Conservation (phyloP, 2,888 invertebrate species). For the Dorcus parallelipipedus region DNA sequence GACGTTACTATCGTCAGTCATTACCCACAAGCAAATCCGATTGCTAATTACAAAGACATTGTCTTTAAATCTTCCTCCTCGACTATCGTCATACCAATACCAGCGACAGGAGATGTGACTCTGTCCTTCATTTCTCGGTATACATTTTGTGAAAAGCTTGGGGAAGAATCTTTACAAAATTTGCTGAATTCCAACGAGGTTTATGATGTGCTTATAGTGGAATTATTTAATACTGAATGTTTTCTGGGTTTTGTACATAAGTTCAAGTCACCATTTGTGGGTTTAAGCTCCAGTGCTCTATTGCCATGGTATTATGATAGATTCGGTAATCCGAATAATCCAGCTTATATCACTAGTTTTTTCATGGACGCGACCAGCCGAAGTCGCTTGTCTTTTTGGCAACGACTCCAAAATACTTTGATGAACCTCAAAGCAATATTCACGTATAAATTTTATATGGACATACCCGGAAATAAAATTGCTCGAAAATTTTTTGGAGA, state of each 20-base stretch:
- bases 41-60: constrained; percentile 59
- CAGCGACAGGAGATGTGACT: not conserved
- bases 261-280: constrained; percentile 56
- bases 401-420: not conserved
- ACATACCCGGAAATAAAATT: not conserved
- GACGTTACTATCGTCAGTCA: constrained; percentile 65
- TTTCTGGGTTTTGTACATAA: constrained; percentile 58
- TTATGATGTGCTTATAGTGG: not conserved
- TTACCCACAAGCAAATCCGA: constrained; percentile 53
- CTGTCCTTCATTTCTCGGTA: not conserved
- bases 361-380: constrained; percentile 31
- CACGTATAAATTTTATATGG: not conserved
- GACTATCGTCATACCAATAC: not conserved
- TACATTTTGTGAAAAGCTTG: no score
- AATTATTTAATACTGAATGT: constrained; percentile 57
- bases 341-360: constrained; percentile 57
- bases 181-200: not conserved
- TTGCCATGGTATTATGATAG: constrained; percentile 58
- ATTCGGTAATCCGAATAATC: constrained; percentile 56
- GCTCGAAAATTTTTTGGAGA: not conserved
- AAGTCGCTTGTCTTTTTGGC: not conserved
- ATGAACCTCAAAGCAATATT: not conserved
- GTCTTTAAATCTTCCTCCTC: constrained; percentile 40
- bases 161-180: not conserved
- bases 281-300: constrained; percentile 53